Conservation (phyloP, 2,797 vertebrate species). For the Podarcis siculus region DNA sequence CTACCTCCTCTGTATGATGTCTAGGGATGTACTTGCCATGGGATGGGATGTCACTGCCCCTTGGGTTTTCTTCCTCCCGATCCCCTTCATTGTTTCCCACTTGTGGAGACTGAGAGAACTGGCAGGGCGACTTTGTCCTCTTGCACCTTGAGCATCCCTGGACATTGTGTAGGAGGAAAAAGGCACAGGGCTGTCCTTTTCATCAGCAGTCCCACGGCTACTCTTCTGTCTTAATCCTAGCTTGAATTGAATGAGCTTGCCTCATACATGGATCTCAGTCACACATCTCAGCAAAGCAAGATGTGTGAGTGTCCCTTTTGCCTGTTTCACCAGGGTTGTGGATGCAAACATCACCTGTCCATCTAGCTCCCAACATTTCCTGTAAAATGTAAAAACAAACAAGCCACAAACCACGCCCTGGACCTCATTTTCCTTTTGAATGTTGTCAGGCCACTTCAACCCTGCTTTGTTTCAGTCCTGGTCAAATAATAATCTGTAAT, state of each 20-base stretch:
- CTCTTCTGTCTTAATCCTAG: neutral
- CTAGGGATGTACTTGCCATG: neutral
- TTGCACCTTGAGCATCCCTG: neutral
- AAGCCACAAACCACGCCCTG: neutral
- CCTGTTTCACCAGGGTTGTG: neutral
- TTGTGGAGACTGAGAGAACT: neutral
- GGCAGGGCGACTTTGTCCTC: neutral
- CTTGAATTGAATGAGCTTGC: neutral
- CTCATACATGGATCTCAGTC: neutral
- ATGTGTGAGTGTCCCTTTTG: neutral
- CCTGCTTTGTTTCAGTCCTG: conserved; percentile 1
- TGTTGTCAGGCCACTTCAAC: conserved; percentile 1
- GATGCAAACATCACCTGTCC: neutral
- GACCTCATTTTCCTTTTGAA: neutral
- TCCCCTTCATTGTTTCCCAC: neutral
- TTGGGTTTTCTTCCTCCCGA: neutral
- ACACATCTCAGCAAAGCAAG: neutral
- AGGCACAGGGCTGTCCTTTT: neutral
- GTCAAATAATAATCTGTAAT: conserved; percentile 24
- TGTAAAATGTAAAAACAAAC: neutral
- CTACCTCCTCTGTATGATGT: neutral
- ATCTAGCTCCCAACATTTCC: neutral
- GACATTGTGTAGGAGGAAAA: neutral
- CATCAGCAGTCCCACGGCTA: neutral
- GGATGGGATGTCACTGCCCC: neutral